Base-by-base conservation (phyloP, 2,113 vertebrate genomes). In the Nematolebias whitei region DNA sequence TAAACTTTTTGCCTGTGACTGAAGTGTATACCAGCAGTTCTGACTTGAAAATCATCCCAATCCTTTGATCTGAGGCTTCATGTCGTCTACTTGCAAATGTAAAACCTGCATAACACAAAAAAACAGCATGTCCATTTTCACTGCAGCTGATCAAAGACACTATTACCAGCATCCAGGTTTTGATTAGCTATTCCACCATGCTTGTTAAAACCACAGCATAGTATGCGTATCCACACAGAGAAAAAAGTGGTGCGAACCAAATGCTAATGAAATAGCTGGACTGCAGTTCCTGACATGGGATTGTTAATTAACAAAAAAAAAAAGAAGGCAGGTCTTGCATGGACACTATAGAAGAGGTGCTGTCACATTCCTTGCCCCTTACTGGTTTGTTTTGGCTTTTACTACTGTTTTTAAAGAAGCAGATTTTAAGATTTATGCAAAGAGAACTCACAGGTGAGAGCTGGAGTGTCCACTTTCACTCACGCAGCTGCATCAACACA, bases 331-430 rank as follows among this genome's bases (percentile, higher is more conserved):
- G 66, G 87, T 76, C 64, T 53, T 39, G 44, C 40, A 63, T 22
- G 11, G 52, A 68, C 43, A 45, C 72, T 53, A 48, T 29, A 7
- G 26, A 39, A 19, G 39, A 71, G 19, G n/a, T 44, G 40, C 49
- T 54, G 60, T 70, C 68, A 74, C 66, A 70, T 65, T 68, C 57
- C 60, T 74, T 63, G 72, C 69, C 53, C 26, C 74, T 45, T 32
- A 39, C 32, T 12, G 24, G 77, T 54, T 80, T 85, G 45, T 71
- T 80, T 85, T 87, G 83, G 78, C 59, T 45, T 66, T 47, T 20
- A 19, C 11, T 35, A 4, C 52, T 48, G 6, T 70, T 75, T n/a
- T 71, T 56, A 72, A 50, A 81, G n/a, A 1, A 48, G 43, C 22
- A 66, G 38, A 74, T 78, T 68, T 68, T 80, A 58, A 70, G 45